Evolutionary conservation across 2,797 vertebrate species (phyloP).

Genomic region (Poecilia wingei): DNA sequence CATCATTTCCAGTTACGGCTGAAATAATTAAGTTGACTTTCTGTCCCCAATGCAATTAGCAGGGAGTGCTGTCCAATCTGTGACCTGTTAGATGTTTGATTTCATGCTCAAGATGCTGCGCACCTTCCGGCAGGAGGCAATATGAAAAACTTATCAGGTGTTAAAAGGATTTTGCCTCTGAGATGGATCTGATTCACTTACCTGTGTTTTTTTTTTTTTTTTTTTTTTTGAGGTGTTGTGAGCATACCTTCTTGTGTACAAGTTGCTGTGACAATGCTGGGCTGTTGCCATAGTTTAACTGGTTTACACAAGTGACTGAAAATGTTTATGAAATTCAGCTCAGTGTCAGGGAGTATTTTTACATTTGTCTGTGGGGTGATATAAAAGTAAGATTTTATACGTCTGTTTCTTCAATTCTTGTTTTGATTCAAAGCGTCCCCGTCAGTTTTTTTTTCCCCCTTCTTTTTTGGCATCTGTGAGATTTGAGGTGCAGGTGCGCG

Average conservation of each 20-base stretch:
- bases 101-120: conserved; percentile 53
- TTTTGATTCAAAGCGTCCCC: conserved; percentile 26
- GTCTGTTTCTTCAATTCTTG: conserved; percentile 6
- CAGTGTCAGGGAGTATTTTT: neutral
- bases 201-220: conserved; percentile 47
- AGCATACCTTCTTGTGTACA: conserved; percentile 35
- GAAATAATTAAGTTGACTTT: conserved; percentile 83
- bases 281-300: conserved; percentile 30
- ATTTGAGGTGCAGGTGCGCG: conserved; percentile 10
- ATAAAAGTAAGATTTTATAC: neutral
- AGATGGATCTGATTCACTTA: conserved; percentile 48
- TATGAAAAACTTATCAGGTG: conserved; percentile 38
- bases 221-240: conserved; percentile 42
- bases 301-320: conserved; percentile 4
- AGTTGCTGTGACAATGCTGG: conserved; percentile 35
- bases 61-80: conserved; percentile 67
- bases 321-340: neutral
- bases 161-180: conserved; percentile 43
- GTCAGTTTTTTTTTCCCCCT: neutral
- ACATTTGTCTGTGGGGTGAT: neutral
- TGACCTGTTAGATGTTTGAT: conserved; percentile 75
- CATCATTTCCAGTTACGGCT: conserved; percentile 72
- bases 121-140: conserved; percentile 38
- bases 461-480: conserved; percentile 24
- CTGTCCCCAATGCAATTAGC: conserved; percentile 75